Base-by-base conservation (phyloP, 1,140 invertebrate genomes). In the Temnothorax curvispinosus region DNA sequence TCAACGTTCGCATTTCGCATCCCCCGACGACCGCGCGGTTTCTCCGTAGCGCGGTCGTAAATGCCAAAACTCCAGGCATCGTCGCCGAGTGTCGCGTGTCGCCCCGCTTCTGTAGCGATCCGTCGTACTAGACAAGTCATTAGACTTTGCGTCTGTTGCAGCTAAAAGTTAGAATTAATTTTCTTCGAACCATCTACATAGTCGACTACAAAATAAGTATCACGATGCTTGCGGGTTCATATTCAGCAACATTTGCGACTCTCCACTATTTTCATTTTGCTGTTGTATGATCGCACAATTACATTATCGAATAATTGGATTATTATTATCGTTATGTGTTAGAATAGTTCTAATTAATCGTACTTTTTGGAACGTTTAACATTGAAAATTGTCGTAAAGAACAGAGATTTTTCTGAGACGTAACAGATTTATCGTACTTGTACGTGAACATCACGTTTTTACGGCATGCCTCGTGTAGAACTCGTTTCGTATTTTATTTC, bases 401-500 rank as follows among this genome's bases (percentile, higher is more conserved):
- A 32, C 15, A 7, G 11, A 11, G 38, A 64, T 38, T 50, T 62
- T 4, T 32, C 50, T 1, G 5, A 21, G 54, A 58, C 8, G 27
- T 11, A 50, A 64, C 15, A 35, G 44, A 77, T 47, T 62, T 47
- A n/a, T 32, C 38, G 8, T 2, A 44, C 18, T 62, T 41, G 38
- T 41, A 47, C 56, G 15, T 44, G 44, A 35, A 50, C 32, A 18
- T 67, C 21, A 35, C 32, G 35, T 41, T 75, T 58, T 58, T 58
- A 58, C n/a, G 11, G 11, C 2, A 2, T 21, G 60, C 15, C n/a
- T 67, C 44, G 13, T 27, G 11, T 18, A 18, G 41, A 32, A 13
- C 15, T 69, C 7, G 18, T 21, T 60, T 62, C 58, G 41, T 50
- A 50, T 64, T 50, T 54, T 60, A 77, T 77, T 9, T 77, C 38